Conservation (phyloP, 2,797 vertebrate genomes). For the Cephalopachus bancanus region DNA sequence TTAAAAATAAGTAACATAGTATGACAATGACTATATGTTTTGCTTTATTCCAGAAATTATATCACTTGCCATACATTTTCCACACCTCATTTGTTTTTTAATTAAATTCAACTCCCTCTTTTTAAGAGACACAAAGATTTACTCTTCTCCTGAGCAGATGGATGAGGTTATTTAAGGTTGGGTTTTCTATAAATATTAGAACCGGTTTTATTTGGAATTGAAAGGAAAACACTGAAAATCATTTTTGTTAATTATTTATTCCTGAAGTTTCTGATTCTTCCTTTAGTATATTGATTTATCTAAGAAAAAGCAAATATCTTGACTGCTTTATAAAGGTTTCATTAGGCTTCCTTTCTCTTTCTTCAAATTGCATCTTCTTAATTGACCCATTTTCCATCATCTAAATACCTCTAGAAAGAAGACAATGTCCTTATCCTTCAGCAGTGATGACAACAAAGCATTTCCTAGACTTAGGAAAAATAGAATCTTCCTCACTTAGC, state of each 20-base stretch:
- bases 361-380: constrained; percentile 54
- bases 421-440: constrained; percentile 24
- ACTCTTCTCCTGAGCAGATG: neutral
- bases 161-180: constrained; percentile 70
- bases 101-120: constrained; percentile 39
- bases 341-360: constrained; percentile 60
- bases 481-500: neutral
- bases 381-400: constrained; percentile 64
- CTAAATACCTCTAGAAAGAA: constrained; percentile 59
- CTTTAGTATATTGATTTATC: constrained; percentile 73
- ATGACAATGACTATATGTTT: neutral
- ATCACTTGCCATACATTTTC: neutral
- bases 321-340: constrained; percentile 69
- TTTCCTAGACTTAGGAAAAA: neutral
- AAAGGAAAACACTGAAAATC: constrained; percentile 72
- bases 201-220: constrained; percentile 56
- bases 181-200: constrained; percentile 67
- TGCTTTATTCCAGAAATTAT: constrained; percentile 47
- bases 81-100: neutral
- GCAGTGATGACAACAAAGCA: constrained; percentile 5
- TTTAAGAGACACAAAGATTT: constrained; percentile 48
- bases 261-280: constrained; percentile 65
- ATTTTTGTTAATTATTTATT: constrained; percentile 83
- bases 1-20: constrained; percentile 16
- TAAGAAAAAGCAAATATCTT: constrained; percentile 58